These are phyloP conservation scores for Andrena trimmerana DNA, from an alignment of 2,888 invertebrate genomes.

Conservation along the genomic window DNA sequence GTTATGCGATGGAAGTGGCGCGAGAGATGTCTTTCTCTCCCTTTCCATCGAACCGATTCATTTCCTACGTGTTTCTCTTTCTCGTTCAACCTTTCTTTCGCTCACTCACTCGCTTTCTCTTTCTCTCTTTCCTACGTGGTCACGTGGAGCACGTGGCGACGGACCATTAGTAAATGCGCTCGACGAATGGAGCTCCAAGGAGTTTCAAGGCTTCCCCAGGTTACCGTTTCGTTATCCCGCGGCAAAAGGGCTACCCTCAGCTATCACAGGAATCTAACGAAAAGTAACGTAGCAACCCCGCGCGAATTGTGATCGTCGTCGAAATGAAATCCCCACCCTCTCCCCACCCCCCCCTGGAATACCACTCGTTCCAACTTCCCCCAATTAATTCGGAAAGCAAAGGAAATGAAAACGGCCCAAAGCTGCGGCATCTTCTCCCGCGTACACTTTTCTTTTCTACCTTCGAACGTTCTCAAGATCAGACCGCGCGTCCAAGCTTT, in stretches of 20 bases:
- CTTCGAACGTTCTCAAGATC: constrained; percentile 49
- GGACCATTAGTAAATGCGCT: constrained; percentile 41
- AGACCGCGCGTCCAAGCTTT: constrained; percentile 57
- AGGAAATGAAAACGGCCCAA: not conserved
- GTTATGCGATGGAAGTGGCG: constrained; percentile 54
- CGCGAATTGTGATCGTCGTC: too few relatives aligned
- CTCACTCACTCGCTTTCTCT: constrained; percentile 47
- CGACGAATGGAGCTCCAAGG: constrained; percentile 43
- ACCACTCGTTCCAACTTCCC: too few relatives aligned
- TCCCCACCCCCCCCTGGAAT: too few relatives aligned
- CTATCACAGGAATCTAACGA: not conserved
- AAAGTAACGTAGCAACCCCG: not conserved
- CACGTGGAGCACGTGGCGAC: constrained; percentile 15
- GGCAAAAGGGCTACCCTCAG: not conserved
- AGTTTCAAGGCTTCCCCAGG: constrained; percentile 56
- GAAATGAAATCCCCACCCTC: too few relatives aligned
- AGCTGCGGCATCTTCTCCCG: not conserved
- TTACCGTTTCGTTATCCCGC: not conserved
- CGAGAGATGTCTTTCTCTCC: constrained; percentile 56
- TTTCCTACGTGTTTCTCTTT: constrained; percentile 33
- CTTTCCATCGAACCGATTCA: constrained; percentile 33
- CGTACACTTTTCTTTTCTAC: not conserved
- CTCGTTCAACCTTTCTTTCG: constrained; percentile 43
- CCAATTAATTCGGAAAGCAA: not conserved
- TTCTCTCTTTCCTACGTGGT: constrained; percentile 34